Percentiles rank a stretch among this genome's conserved stretches.
Evolutionary conservation across 1,140 invertebrate species (phyloP).

Genomic region (Calliphora vicina): DNA sequence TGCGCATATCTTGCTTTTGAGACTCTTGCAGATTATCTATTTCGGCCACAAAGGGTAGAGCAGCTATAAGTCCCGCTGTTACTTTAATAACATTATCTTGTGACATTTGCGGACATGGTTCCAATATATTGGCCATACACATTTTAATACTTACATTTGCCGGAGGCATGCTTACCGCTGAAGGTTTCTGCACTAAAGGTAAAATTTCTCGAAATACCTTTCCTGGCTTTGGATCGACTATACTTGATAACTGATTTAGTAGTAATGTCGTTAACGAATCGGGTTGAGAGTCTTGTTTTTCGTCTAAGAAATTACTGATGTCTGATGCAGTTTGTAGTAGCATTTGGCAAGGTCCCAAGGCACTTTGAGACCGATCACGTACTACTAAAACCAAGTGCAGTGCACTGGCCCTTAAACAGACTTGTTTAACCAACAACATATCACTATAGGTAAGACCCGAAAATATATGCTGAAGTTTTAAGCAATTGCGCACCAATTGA

Average conservation of each 20-base stretch:
- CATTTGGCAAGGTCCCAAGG: conserved; percentile 65
- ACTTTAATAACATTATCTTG: conserved; percentile 90
- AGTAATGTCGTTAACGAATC: conserved; percentile 83
- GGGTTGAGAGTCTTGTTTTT: conserved; percentile 64
- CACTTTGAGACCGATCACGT: conserved; percentile 66
- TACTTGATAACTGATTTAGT: conserved; percentile 77
- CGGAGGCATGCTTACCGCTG: conserved; percentile 68
- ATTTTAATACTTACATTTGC: conserved; percentile 76
- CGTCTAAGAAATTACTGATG: conserved; percentile 53
- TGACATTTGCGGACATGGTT: conserved; percentile 78
- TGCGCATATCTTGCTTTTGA: conserved; percentile 72
- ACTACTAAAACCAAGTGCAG: conserved; percentile 79
- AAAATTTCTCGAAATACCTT: conserved; percentile 81
- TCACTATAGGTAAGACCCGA: conserved; percentile 79
- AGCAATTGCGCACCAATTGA: conserved; percentile 74
- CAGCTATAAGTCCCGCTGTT: conserved; percentile 88
- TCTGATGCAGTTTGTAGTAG: conserved; percentile 58
- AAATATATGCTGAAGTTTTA: conserved; percentile 83
- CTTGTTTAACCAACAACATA: conserved; percentile 79
- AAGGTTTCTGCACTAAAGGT: conserved; percentile 76
- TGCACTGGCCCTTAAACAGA: conserved; percentile 84
- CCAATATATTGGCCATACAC: conserved; percentile 83
- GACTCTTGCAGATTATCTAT: conserved; percentile 79
- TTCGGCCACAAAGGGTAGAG: conserved; percentile 85
- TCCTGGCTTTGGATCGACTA: conserved; percentile 87